Evolutionary conservation across 2,888 invertebrate genomes (phyloP).

Genomic region (Ceramica pisi): DNA sequence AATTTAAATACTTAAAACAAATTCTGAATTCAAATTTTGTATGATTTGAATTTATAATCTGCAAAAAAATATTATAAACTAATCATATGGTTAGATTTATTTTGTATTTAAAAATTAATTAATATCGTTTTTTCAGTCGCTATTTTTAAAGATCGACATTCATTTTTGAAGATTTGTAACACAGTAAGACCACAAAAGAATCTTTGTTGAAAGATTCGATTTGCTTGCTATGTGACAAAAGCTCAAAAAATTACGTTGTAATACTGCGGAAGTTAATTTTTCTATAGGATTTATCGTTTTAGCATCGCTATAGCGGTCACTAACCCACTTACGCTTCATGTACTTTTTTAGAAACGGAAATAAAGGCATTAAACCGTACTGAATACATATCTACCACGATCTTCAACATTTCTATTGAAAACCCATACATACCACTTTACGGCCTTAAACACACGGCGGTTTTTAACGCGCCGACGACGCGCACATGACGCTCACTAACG

Average conservation of each 20-base stretch:
- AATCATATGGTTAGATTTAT: not conserved
- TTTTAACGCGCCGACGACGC: too few species aligned
- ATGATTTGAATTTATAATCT: not conserved
- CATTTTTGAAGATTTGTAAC: conserved; percentile 22
- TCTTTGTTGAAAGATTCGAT: not conserved
- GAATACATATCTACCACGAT: not conserved
- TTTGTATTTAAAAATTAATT: not conserved
- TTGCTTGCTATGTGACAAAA: conserved; percentile 8
- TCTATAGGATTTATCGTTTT: not conserved
- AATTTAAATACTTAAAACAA: not conserved
- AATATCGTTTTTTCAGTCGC: conserved; percentile 2
- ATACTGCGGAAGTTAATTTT: conserved; percentile 8
- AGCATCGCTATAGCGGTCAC: not conserved
- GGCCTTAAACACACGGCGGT: too few species aligned
- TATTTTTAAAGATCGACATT: not conserved
- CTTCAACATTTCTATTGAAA: not conserved
- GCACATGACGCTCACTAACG: too few species aligned
- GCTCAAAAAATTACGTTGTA: conserved; percentile 3
- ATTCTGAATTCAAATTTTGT: not conserved
- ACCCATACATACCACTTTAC: not conserved
- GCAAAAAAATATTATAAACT: not conserved
- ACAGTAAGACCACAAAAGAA: not conserved
- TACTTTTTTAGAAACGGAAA: too few species aligned
- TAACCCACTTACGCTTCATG: not conserved
- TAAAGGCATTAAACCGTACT: not conserved